phyloP scores from a whole-genome alignment of 1,140 invertebrate species.

The Atta cephalotes region DNA sequence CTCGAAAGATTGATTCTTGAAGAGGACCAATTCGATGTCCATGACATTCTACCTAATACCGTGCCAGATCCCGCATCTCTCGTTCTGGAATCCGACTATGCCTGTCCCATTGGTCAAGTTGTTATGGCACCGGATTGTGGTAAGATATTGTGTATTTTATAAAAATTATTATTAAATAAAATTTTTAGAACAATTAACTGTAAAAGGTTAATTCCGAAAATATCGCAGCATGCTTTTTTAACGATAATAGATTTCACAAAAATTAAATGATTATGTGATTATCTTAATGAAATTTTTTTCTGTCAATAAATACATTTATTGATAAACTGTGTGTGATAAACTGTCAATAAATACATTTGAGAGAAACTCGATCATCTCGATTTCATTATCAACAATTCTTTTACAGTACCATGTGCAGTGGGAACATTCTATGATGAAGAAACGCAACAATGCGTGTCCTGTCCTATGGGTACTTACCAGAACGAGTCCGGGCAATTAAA shows the following conservation, averaged over 20 bases:
- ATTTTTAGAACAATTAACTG: background rate
- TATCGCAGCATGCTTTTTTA: too few relatives aligned
- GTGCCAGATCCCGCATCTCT: conserved; percentile 96
- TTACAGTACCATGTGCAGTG: conserved; percentile 96
- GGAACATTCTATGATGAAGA: conserved; percentile 95
- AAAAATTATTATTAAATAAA: background rate
- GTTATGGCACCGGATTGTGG: conserved; percentile 96
- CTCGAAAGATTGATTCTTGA: conserved; percentile 95
- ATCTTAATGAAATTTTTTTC: too few relatives aligned
- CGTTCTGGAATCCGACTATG: conserved; percentile 94
- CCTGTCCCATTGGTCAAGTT: conserved; percentile 96
- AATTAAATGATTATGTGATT: too few relatives aligned
- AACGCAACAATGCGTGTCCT: conserved; percentile 92
- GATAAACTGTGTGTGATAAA: too few relatives aligned
- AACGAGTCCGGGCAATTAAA: conserved; percentile 96
- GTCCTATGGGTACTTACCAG: conserved; percentile 96
- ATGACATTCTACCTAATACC: conserved; percentile 97
- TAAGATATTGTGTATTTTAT: conserved; percentile 83
- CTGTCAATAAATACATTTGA: background rate
- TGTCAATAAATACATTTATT: too few relatives aligned
- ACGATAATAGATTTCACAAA: too few relatives aligned
- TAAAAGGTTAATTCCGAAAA: too few relatives aligned
- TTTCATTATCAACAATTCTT: conserved; percentile 1
- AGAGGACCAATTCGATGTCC: conserved; percentile 96
- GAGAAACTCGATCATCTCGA: background rate